Evolutionary conservation across 2,113 vertebrate genomes (phyloP).

Genomic region (Picathartes gymnocephalus): DNA sequence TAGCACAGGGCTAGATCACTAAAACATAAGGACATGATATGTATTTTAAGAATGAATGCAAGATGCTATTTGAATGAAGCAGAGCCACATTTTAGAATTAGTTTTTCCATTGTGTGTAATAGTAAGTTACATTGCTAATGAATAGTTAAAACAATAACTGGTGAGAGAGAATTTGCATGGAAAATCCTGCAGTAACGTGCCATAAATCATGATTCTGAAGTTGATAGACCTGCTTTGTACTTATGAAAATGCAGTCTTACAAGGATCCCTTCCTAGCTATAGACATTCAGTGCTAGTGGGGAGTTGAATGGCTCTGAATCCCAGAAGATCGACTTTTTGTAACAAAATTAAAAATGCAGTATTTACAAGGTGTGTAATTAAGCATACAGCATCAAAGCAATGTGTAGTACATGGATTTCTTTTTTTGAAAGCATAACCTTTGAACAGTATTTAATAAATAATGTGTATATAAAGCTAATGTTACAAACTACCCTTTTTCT

Average conservation of each 20-base stretch:
- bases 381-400: not conserved
- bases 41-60: not conserved
- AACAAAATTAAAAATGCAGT: not conserved
- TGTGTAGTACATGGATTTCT: not conserved
- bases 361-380: not conserved
- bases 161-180: not conserved
- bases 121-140: not conserved
- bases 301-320: not conserved
- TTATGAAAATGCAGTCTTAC: not conserved
- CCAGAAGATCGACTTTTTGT: not conserved
- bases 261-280: not conserved
- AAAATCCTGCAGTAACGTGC: not conserved
- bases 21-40: not conserved
- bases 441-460: constrained; percentile 29
- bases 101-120: not conserved
- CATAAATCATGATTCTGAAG: not conserved
- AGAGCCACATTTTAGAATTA: not conserved
- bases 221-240: not conserved
- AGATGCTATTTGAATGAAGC: not conserved
- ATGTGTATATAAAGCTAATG: not conserved
- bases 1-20: not conserved
- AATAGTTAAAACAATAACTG: not conserved
- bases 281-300: not conserved
- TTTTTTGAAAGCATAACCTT: not conserved
- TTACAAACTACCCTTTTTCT: not conserved